Conservation (phyloP, 2,888 invertebrate genomes). For the Rhorus exstirpatorius region DNA sequence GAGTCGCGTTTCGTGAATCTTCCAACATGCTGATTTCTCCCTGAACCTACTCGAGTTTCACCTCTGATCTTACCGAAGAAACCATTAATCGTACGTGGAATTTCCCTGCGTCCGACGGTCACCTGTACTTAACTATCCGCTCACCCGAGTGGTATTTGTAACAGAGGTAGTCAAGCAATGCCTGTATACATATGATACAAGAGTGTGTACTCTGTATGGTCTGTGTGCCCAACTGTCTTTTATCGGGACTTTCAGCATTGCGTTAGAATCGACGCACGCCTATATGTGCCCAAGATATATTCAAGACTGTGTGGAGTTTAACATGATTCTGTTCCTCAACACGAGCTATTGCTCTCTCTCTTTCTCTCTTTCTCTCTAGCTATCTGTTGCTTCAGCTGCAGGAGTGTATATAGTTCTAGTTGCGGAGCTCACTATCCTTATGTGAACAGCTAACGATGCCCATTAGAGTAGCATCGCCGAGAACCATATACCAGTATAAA, state of each 20-base stretch:
- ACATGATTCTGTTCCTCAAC: conserved; percentile 59
- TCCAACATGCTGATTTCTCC: conserved; percentile 10
- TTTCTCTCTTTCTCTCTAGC: conserved; percentile 2
- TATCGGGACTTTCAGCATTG: conserved; percentile 48
- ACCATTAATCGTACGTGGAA: conserved; percentile 74
- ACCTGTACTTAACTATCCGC: conserved; percentile 61
- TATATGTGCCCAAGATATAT: conserved; percentile 21
- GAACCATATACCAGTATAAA: conserved; percentile 54
- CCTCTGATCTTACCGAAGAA: conserved; percentile 61
- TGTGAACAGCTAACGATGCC: conserved; percentile 82
- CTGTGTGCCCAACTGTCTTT: conserved; percentile 14
- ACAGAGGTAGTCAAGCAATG: conserved; percentile 11
- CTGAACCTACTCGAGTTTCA: conserved; percentile 66
- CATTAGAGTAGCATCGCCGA: conserved; percentile 82
- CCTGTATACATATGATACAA: conserved; percentile 20
- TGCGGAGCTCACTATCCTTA: conserved; percentile 57
- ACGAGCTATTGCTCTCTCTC: not conserved
- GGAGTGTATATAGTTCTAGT: conserved; percentile 26
- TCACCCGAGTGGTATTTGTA: conserved; percentile 25
- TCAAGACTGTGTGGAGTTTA: conserved; percentile 36
- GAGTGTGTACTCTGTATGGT: not conserved
- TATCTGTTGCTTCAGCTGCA: conserved; percentile 25
- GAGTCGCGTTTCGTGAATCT: conserved; percentile 57
- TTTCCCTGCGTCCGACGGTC: conserved; percentile 60
- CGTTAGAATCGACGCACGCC: conserved; percentile 55